phyloP scores from a whole-genome alignment of 2,888 invertebrate genomes.

The Eupithecia subumbrata region DNA sequence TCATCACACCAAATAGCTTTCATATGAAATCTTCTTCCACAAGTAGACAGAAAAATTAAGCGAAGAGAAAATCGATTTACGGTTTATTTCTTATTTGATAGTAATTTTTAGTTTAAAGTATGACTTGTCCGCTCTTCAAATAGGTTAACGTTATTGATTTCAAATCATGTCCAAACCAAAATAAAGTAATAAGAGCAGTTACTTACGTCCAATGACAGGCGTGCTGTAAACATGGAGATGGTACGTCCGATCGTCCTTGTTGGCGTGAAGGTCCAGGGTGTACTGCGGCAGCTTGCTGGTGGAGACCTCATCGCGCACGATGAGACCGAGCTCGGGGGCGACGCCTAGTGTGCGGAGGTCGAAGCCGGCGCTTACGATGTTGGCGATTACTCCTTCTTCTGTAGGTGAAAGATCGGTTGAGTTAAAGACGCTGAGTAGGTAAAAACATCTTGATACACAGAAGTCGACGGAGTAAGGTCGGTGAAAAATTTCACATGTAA shows the following conservation, averaged over 20 bases:
- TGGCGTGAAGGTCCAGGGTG: slow-evolving; percentile 88
- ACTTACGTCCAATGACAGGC: slow-evolving; percentile 85
- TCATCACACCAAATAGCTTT: neutral
- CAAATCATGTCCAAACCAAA: neutral
- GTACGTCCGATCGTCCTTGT: slow-evolving; percentile 88
- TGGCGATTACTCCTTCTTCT: slow-evolving; percentile 83
- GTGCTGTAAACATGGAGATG: slow-evolving; percentile 87
- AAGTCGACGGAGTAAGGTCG: too few relatives aligned
- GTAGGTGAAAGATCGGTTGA: neutral
- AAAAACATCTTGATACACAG: neutral
- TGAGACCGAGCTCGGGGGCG: slow-evolving; percentile 89
- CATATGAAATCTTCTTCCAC: neutral
- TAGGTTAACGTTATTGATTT: neutral
- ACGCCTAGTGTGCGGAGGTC: slow-evolving; percentile 90
- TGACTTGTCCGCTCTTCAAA: too few relatives aligned
- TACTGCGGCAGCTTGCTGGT: slow-evolving; percentile 85
- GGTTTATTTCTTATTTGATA: too few relatives aligned
- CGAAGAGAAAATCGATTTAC: too few relatives aligned
- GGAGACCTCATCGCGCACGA: slow-evolving; percentile 85
- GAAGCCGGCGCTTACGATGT: slow-evolving; percentile 86
- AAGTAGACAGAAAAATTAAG: neutral
- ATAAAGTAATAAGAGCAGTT: neutral
- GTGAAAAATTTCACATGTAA: too few relatives aligned
- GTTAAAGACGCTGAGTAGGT: neutral
- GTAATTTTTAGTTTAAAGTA: too few relatives aligned